Evolutionary conservation across 2,113 vertebrate species (phyloP).

Genomic region (Odocoileus virginianus): DNA sequence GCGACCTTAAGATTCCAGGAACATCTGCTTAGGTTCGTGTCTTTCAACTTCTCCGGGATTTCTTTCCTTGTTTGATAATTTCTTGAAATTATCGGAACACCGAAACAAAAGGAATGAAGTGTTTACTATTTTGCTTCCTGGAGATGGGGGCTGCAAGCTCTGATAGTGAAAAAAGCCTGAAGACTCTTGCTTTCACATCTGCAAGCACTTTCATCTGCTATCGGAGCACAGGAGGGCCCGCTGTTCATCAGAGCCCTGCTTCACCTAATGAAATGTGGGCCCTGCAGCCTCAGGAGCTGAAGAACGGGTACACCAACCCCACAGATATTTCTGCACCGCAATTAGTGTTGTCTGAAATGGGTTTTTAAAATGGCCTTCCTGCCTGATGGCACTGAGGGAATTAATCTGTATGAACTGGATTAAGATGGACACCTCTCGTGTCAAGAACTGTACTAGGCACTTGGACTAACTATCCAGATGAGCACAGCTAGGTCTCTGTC

Average conservation of each 20-base stretch:
- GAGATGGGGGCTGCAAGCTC: conserved; percentile 68
- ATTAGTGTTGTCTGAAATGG: not conserved
- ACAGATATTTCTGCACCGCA: not conserved
- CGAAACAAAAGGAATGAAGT: conserved; percentile 73
- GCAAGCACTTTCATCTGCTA: conserved; percentile 69
- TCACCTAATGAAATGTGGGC: not conserved
- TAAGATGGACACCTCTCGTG: not conserved
- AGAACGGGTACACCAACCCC: not conserved
- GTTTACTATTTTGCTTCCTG: conserved; percentile 76
- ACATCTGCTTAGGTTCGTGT: conserved; percentile 73
- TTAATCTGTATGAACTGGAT: not conserved
- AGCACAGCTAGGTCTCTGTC: not conserved
- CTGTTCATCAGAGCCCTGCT: conserved; percentile 32
- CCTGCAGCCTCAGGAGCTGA: not conserved
- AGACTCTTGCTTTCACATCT: conserved; percentile 69
- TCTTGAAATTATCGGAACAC: conserved; percentile 71
- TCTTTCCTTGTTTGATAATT: conserved; percentile 74
- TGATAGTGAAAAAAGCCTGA: conserved; percentile 65
- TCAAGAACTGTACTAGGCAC: not conserved
- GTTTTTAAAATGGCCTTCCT: conserved; percentile 1
- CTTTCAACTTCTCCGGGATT: conserved; percentile 72
- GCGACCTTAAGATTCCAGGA: conserved; percentile 73
- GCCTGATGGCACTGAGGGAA: not conserved
- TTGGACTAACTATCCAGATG: not conserved
- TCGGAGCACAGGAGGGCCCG: not conserved